Evolutionary conservation across 1,140 invertebrate genomes (phyloP).

Genomic region (Popillia japonica): DNA sequence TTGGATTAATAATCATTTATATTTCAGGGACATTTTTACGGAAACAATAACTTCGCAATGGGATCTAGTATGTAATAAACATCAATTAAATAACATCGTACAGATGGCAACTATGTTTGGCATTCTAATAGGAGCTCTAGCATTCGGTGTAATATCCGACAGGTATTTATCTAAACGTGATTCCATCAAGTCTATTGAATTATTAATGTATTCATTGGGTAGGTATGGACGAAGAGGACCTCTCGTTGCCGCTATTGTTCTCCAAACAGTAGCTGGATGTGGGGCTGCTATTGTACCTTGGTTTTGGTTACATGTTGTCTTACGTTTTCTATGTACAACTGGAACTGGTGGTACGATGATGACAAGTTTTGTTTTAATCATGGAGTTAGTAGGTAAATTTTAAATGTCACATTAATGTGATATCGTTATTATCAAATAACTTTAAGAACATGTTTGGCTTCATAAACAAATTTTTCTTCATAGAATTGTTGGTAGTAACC

Average conservation of each 20-base stretch:
- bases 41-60: constrained; percentile 79
- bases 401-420: background rate
- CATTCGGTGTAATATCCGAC: constrained; percentile 78
- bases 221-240: constrained; percentile 76
- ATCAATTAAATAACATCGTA: constrained; percentile 72
- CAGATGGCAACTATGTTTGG: constrained; percentile 81
- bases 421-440: background rate
- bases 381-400: constrained; percentile 74
- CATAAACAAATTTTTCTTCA: no score
- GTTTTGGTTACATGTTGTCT: constrained; percentile 73
- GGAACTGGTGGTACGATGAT: constrained; percentile 80
- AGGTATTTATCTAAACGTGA: constrained; percentile 65
- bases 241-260: constrained; percentile 69
- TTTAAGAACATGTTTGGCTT: no score
- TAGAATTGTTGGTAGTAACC: no score
- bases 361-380: constrained; percentile 77
- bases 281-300: constrained; percentile 71
- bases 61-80: constrained; percentile 73
- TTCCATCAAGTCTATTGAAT: background rate
- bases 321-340: constrained; percentile 74
- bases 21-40: constrained; percentile 64
- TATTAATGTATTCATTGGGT: constrained; percentile 47
- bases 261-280: constrained; percentile 72
- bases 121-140: constrained; percentile 75
- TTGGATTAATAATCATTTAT: background rate